Conservation (phyloP, 2,113 vertebrate species). For the Dinomys branickii region DNA sequence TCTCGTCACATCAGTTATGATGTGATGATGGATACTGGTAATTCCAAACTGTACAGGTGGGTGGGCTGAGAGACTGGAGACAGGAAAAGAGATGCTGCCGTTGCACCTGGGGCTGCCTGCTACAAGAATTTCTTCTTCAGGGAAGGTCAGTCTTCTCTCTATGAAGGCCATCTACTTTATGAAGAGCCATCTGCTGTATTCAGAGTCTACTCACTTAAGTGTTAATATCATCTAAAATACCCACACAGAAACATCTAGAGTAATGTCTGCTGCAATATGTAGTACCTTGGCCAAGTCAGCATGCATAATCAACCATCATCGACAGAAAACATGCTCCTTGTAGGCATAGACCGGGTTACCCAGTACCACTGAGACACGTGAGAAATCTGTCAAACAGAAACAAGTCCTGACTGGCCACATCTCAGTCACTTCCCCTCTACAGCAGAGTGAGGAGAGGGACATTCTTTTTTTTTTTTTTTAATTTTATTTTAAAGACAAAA, state of each 20-base stretch:
- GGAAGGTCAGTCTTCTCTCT: neutral
- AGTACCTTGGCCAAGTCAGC: neutral
- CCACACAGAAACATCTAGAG: neutral
- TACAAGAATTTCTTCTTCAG: neutral
- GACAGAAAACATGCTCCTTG: neutral
- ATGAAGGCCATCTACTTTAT: neutral
- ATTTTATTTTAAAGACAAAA: too few relatives aligned
- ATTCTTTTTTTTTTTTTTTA: too few relatives aligned
- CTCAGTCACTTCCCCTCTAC: neutral
- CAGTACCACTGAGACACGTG: neutral
- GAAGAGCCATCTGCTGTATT: neutral
- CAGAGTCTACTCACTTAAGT: slow-evolving; percentile 1
- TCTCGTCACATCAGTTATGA: too few relatives aligned
- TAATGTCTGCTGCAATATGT: neutral
- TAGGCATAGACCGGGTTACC: neutral
- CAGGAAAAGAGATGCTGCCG: neutral
- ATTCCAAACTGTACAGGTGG: neutral
- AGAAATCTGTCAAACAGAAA: neutral
- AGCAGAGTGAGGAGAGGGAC: neutral
- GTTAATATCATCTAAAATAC: neutral
- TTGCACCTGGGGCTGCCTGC: neutral
- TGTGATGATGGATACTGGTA: neutral
- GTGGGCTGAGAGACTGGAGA: neutral
- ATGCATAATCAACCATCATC: neutral
- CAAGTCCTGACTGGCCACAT: neutral